Percentiles rank a stretch among this genome's conserved stretches.
phyloP scores from a whole-genome alignment of 2,797 vertebrate species.

The Emydoidea blandingii region DNA sequence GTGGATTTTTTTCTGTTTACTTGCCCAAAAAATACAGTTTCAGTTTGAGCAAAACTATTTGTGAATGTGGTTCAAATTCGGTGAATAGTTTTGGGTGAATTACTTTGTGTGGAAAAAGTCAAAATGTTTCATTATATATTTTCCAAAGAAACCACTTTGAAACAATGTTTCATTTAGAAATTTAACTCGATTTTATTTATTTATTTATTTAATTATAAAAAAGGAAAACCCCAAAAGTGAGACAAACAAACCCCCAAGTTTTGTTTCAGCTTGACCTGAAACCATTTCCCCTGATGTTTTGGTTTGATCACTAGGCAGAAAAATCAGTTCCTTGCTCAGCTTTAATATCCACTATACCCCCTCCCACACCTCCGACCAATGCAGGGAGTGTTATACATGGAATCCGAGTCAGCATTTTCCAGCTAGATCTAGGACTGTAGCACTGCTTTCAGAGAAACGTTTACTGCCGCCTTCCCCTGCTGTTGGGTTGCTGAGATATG shows the following conservation, averaged over 20 bases:
- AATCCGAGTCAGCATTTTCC: not conserved
- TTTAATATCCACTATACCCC: not conserved
- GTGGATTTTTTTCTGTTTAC: not conserved
- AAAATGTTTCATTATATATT: not conserved
- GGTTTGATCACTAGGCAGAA: not conserved
- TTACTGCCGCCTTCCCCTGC: too few relatives aligned
- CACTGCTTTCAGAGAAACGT: fast-evolving
- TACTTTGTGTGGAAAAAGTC: not conserved
- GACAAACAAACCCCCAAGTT: not conserved
- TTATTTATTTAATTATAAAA: too few relatives aligned
- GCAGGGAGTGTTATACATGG: fast-evolving
- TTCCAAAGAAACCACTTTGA: not conserved
- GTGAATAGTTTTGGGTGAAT: not conserved
- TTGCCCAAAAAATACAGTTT: not conserved
- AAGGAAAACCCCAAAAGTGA: not conserved
- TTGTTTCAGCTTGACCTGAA: not conserved
- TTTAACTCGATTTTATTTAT: not conserved
- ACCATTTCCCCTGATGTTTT: not conserved
- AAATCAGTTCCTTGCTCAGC: not conserved
- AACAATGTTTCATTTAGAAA: not conserved
- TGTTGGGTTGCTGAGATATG: too few relatives aligned
- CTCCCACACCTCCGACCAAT: too few relatives aligned
- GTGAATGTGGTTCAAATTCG: not conserved
- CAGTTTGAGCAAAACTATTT: not conserved
- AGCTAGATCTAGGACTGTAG: not conserved